Evolutionary conservation across 1,140 invertebrate genomes (phyloP).

Genomic region (Drosophila yakuba): DNA sequence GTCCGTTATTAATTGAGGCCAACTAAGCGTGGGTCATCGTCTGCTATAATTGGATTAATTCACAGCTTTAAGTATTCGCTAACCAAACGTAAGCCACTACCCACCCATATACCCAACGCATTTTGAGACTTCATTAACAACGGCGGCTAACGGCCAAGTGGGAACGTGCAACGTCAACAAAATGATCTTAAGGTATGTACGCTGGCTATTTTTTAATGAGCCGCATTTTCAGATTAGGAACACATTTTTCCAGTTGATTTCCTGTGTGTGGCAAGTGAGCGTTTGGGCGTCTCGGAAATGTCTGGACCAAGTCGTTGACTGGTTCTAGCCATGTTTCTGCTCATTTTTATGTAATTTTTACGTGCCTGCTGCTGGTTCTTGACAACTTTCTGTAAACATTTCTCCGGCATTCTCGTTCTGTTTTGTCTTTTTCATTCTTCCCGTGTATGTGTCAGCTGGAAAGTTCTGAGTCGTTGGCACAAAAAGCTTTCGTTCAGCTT

Average conservation of each 20-base stretch:
- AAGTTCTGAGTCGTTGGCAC: constrained; percentile 52
- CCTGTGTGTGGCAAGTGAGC: constrained; percentile 44
- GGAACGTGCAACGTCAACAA: constrained; percentile 74
- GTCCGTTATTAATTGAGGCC: constrained; percentile 60
- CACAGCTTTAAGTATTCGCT: constrained; percentile 41
- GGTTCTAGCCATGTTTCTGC: constrained; percentile 28
- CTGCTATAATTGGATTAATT: constrained; percentile 69
- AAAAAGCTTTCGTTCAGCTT: constrained; percentile 59
- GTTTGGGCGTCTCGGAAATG: constrained; percentile 12
- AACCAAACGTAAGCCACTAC: constrained; percentile 31
- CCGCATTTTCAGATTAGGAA: constrained; percentile 43
- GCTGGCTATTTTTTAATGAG: constrained; percentile 64
- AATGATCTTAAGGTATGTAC: constrained; percentile 79
- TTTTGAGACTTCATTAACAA: constrained; percentile 74
- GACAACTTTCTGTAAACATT: constrained; percentile 54
- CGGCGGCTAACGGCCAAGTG: constrained; percentile 60
- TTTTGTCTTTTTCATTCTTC: constrained; percentile 23
- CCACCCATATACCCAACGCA: constrained; percentile 33
- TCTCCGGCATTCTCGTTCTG: constrained; percentile 28
- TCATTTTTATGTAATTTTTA: constrained; percentile 66
- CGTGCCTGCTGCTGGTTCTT: constrained; percentile 22
- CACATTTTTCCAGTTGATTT: constrained; percentile 65
- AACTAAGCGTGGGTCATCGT: constrained; percentile 56
- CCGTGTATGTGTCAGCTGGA: constrained; percentile 38
- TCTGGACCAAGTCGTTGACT: constrained; percentile 20